Base-by-base conservation (phyloP, 2,888 invertebrate species). In the Trissonchulus latispiculum region DNA sequence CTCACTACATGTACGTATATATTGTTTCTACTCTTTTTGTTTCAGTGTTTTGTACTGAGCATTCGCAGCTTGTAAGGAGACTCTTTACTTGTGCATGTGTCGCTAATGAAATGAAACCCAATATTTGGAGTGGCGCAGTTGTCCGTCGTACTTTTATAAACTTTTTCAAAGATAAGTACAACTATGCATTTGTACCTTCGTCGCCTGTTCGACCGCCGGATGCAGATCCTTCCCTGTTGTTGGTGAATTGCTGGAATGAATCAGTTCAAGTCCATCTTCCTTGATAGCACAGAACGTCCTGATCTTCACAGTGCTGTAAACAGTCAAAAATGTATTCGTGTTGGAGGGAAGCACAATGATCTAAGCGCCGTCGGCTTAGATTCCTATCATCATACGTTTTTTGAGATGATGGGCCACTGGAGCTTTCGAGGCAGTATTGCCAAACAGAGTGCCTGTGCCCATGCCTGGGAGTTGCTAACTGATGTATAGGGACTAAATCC, bases 201-300 rank as follows among this genome's bases (percentile, higher is more conserved):
- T 93, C 93, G 82, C 90, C 95, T 35, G 92, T 96, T 48, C 87
- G 92, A 66, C 92, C 95, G 0, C 88, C 89, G 77, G 81, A 82
- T 74, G 90, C 90, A 82, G 95, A 95, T 84, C 90, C 91, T 0
- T 89, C 91, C 0, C 88, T 94, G 35, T 90, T 93, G 32, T 96
- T 96, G 85, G 92, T 94, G 0, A 96, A 95, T n/a, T 87, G 93
- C 95, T 77, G 96, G 96, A 73, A 96, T 96, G 95, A 95, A 94
- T 85, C 85, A 95, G 93, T 96, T 96, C 82, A 95, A 95, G 86
- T 90, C 91, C 48, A 87, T 95, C 36, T 91, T 96, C 80, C 86
- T 94, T 72, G 92, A 91, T 0, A 87, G 88, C 75, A n/a, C n/a
- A n/a, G n/a, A n/a, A n/a, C n/a, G n/a, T n/a, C 89, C 0, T 90